These are phyloP conservation scores for Formicarius rufipectus DNA, from an alignment of 2,113 vertebrate genomes.

Conservation along the genomic window DNA sequence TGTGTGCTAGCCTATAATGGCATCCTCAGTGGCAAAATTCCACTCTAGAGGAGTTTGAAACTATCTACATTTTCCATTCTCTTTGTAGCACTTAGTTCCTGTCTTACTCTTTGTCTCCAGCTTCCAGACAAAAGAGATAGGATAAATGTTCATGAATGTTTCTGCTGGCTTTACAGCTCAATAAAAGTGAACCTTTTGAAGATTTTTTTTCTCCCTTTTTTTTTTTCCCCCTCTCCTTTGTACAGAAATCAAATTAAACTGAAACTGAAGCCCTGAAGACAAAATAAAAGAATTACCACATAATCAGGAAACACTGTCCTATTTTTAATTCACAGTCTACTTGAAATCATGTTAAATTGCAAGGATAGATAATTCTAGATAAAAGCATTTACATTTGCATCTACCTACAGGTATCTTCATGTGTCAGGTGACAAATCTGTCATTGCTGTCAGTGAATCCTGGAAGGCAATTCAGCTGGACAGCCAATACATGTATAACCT, in stretches of 20 bases:
- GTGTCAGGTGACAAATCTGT: not conserved
- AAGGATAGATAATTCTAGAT: not conserved
- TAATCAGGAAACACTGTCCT: not conserved
- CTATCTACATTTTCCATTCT: not conserved
- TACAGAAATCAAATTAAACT: not conserved
- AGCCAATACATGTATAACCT: not conserved
- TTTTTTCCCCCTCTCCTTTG: not conserved
- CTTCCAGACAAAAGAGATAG: not conserved
- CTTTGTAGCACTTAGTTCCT: not conserved
- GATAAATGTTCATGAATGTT: not conserved
- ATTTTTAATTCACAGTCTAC: not conserved
- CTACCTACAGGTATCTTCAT: not conserved
- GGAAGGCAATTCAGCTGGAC: not conserved
- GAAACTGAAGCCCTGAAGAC: not conserved
- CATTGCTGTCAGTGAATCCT: not conserved
- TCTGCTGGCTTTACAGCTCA: not conserved
- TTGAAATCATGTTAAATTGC: not conserved
- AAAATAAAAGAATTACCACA: not conserved
- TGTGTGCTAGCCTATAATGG: not conserved
- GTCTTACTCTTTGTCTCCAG: not conserved
- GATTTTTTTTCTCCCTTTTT: not conserved
- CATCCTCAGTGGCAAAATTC: not conserved
- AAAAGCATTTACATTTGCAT: not conserved
- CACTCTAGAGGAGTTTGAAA: not conserved
- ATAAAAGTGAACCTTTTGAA: not conserved